Evolutionary conservation across 2,113 vertebrate genomes (phyloP), one percentile per base, ranked within the genome.

Genomic region (Poicephalus meyeri): DNA sequence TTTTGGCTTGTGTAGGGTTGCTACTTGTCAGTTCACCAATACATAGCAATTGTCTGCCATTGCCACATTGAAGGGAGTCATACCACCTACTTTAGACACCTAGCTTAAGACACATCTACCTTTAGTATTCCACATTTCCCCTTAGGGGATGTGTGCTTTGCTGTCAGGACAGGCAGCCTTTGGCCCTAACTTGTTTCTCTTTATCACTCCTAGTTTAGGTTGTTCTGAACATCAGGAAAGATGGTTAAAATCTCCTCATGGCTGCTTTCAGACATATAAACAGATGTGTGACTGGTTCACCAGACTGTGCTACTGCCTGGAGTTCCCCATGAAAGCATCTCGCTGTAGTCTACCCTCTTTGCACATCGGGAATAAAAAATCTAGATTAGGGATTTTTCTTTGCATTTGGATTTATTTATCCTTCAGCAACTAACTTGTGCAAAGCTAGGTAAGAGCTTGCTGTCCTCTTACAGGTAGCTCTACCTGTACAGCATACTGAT

Each of bases 21-120:
- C 35, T 35, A 35, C 35, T 35, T 35, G 7, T 35, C 35, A 28
- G 12, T 47, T 73, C 25, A 71, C 41, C 10, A 6, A 47, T 10
- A 20, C 0, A 0, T 3, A 58, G 41, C 12, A 26, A 39, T 15
- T 50, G 42, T 37, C 49, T 82, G 42, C 47, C n/a, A 21, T 3
- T 1, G 4, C 66, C 53, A 94, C 11, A 24, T 37, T 0, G 2
- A 23, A 85, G n/a, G n/a, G 19, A 76, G 14, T 46, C 42, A 55
- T 6, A 47, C 2, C 35, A 68, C 8, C 29, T n/a, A n/a, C 65
- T 63, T 71, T 5, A 84, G 42, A 60, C 35, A 60, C 10, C 35
- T 39, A 31, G 15, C 47, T 78, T 79, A 86, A 89, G 42, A 9
- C 74, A 64, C 7, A n/a, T 21, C 35, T 60, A 58, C 41, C 37